A percentile compares a stretch with the other conserved stretches of the same genome.
phyloP scores from a whole-genome alignment of 2,888 invertebrate genomes.

The Leucania comma region DNA sequence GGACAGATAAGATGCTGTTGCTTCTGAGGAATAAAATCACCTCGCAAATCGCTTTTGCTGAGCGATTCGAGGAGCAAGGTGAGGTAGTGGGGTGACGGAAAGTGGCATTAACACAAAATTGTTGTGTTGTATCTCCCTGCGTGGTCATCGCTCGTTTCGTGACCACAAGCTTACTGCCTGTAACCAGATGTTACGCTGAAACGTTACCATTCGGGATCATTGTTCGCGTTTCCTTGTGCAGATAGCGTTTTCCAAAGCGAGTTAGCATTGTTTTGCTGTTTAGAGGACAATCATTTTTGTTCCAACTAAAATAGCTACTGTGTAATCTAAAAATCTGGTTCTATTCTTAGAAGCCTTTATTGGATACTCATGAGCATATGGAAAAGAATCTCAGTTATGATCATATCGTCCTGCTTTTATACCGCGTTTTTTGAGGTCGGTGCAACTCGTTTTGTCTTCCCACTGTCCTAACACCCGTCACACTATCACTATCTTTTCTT shows the following conservation, averaged over 20 bases:
- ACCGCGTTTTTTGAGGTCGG: no score
- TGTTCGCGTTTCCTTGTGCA: constrained; percentile 58
- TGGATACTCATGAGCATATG: neutral
- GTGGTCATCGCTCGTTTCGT: neutral
- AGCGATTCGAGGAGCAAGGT: neutral
- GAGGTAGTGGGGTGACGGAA: neutral
- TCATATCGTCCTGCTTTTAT: no score
- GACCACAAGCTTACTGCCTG: constrained; percentile 44
- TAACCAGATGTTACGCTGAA: constrained; percentile 55
- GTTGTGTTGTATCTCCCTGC: neutral
- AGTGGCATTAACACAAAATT: neutral
- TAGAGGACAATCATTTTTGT: constrained; percentile 32
- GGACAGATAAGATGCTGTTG: no score
- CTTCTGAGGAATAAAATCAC: no score
- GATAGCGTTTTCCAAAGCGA: constrained; percentile 35
- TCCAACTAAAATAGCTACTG: neutral
- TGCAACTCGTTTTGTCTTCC: no score
- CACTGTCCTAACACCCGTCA: no score
- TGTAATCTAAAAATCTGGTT: neutral
- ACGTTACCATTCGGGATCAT: constrained; percentile 56
- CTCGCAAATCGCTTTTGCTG: no score
- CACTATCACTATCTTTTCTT: no score
- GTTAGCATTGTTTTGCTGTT: constrained; percentile 26
- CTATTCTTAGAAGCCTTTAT: neutral
- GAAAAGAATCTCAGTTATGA: neutral